Percentiles rank a stretch among this genome's conserved stretches.
Conservation (phyloP, 2,797 vertebrate genomes). For the Phoebastria nigripes region DNA sequence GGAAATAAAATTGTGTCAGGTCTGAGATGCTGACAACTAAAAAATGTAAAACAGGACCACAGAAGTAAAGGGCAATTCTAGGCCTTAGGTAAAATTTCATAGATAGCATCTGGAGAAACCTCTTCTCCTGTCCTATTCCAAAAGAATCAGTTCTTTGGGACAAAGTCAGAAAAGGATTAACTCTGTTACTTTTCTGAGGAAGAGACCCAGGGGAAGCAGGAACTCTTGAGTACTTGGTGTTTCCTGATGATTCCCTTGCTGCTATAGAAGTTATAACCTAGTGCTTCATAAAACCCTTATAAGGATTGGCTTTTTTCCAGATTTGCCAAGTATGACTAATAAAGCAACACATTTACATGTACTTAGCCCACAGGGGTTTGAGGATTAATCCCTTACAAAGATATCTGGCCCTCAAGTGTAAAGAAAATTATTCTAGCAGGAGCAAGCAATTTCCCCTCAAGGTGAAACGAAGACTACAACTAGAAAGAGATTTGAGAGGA, state of each 20-base stretch:
- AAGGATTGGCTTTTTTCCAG: neutral
- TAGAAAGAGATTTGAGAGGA: neutral
- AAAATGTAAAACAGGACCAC: neutral
- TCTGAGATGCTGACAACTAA: neutral
- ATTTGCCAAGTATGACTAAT: conserved; percentile 9
- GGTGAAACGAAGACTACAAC: conserved; percentile 11
- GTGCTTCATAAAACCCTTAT: neutral
- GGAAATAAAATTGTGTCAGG: neutral
- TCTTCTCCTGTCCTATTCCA: neutral
- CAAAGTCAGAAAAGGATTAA: neutral
- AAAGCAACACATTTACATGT: conserved; percentile 31
- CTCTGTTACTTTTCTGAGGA: neutral
- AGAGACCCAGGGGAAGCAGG: neutral
- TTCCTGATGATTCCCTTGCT: neutral
- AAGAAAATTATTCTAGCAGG: conserved; percentile 18
- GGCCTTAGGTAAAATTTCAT: neutral
- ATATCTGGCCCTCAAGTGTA: neutral
- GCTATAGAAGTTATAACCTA: neutral
- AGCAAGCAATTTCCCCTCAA: conserved; percentile 22
- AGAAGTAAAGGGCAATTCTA: neutral
- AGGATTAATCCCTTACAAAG: conserved; percentile 32
- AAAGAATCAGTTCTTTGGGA: neutral
- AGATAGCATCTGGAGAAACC: neutral
- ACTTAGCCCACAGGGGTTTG: neutral
- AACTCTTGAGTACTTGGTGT: neutral